Evolutionary conservation across 2,888 invertebrate genomes (phyloP).

Genomic region (Acleris emargana): DNA sequence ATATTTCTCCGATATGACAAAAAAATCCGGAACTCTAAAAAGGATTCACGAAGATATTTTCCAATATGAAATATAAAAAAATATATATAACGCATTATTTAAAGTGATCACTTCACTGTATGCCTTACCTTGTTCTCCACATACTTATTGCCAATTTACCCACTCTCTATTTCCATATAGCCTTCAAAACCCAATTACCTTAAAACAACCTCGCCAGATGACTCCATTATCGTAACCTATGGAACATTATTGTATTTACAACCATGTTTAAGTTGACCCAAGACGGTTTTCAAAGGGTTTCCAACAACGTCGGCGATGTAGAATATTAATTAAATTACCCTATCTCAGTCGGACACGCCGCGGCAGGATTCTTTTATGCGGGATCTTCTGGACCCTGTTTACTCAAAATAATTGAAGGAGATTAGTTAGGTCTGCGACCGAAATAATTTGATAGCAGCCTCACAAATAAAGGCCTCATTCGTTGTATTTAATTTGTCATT

Average conservation of each 20-base stretch:
- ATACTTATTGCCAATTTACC: neutral
- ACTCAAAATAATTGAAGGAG: constrained; percentile 39
- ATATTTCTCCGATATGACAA: too few species aligned
- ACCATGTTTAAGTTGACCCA: constrained; percentile 38
- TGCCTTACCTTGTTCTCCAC: neutral
- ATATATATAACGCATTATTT: too few species aligned
- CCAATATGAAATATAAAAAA: too few species aligned
- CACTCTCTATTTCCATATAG: neutral
- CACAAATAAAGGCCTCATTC: constrained; percentile 30
- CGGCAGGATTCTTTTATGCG: constrained; percentile 40
- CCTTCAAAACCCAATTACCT: constrained; percentile 21
- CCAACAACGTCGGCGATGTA: constrained; percentile 34
- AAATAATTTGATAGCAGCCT: constrained; percentile 8
- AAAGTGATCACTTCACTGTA: neutral
- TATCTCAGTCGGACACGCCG: constrained; percentile 41
- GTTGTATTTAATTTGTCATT: constrained; percentile 14
- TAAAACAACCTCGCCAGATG: constrained; percentile 11
- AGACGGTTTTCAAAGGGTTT: constrained; percentile 40
- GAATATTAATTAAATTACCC: constrained; percentile 45
- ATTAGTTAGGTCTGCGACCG: constrained; percentile 36
- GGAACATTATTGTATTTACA: constrained; percentile 32
- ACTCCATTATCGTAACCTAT: constrained; percentile 21
- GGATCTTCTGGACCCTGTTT: constrained; percentile 40
- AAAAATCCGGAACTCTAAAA: too few species aligned
- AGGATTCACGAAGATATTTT: too few species aligned